Base-by-base conservation (phyloP, 2,888 invertebrate genomes). In the Rhaphigaster nebulosa region DNA sequence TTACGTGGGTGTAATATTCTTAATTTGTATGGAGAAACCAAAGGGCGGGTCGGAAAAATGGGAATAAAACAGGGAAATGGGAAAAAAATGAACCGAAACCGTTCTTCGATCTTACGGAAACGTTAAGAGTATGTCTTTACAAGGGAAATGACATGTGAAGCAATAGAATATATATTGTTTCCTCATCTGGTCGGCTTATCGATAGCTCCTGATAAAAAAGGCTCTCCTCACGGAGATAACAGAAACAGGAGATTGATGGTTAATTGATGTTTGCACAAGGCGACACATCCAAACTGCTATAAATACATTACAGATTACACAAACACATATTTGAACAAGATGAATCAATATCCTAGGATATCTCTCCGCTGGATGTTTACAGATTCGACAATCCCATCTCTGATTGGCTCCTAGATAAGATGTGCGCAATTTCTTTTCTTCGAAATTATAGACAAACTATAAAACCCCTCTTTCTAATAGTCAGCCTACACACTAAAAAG, bases 211-310 rank as follows among this genome's bases (percentile, higher is more conserved):
- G 70, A 70, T 70, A 70, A 70, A 70, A 70, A 70, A 70, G 70
- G 70, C 70, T 70, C 70, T 70, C 70, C 70, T 70, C 34, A 34
- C 3, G 34, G 34, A 34, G 70, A 70, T 70, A 70, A 70, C 5
- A 34, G 84, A 23, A 45, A 26, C 84, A 84, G 45, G 84, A 84
- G 84, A 84, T 84, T 84, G 84, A 84, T 84, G 84, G 84, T 13
- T 84, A 84, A 84, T 84, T 84, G 84, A 84, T 84, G 84, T 84
- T 84, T 84, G 84, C 84, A 84, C 84, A 84, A 45, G 84, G 12
- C 84, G 45, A 84, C 84, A 84, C 84, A 84, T 84, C 84, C 84
- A 84, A 26, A 84, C 84, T 84, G 84, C 84, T 84, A 84, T 84
- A 84, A 84, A 84, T 84, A 84, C 84, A 45, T 84, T 84, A 84